Percentiles rank a stretch among this genome's conserved stretches.
phyloP scores from a whole-genome alignment of 2,797 vertebrate species.

The Xerus rutilus region DNA sequence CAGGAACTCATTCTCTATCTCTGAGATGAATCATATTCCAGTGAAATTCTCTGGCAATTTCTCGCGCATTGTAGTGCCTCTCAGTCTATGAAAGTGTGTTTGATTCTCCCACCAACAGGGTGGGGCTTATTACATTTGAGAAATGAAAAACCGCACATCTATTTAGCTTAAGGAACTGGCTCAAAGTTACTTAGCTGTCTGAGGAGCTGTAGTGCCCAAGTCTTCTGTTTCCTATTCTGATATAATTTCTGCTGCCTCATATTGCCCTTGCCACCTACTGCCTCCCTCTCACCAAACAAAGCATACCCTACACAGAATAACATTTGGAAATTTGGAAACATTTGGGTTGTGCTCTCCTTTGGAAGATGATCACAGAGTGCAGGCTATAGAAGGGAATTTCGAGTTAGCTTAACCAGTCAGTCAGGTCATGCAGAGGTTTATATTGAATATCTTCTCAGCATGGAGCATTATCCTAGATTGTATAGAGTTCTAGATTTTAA shows the following conservation, averaged over 20 bases:
- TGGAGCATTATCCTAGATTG: not conserved
- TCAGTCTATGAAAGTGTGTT: not conserved
- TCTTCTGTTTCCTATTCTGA: not conserved
- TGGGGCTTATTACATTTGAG: not conserved
- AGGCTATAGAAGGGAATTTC: not conserved
- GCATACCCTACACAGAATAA: not conserved
- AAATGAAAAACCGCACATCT: not conserved
- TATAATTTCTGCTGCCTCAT: not conserved
- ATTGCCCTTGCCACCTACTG: not conserved
- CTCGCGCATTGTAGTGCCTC: not conserved
- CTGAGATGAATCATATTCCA: slow-evolving; percentile 1
- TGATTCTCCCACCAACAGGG: not conserved
- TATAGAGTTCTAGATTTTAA: not conserved
- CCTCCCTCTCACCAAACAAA: not conserved
- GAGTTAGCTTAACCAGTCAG: not conserved
- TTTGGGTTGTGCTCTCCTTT: not conserved
- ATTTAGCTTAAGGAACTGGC: not conserved
- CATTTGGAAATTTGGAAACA: not conserved
- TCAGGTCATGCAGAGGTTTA: not conserved
- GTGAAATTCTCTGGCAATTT: not conserved
- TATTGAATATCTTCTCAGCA: not conserved
- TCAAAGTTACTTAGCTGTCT: not conserved
- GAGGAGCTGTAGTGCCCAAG: not conserved
- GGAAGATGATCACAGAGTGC: not conserved
- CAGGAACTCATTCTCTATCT: not conserved